Evolutionary conservation across 1,140 invertebrate species (phyloP).

Genomic region (Pteromalus puparum): DNA sequence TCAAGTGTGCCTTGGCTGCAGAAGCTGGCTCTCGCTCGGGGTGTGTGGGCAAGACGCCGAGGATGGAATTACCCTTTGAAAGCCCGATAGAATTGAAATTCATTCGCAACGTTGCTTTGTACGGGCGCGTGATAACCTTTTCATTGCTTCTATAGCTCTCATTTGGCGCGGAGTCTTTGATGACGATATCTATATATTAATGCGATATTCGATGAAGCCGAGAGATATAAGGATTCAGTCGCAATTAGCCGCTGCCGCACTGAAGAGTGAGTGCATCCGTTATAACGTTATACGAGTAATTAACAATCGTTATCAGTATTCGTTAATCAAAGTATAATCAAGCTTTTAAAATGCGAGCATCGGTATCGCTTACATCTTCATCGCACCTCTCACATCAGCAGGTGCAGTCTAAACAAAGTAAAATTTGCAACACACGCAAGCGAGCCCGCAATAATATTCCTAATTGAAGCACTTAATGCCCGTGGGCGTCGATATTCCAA

Average conservation of each 20-base stretch:
- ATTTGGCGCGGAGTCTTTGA: conserved; percentile 13
- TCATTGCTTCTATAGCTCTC: neutral
- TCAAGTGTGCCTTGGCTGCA: conserved; percentile 12
- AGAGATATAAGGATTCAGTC: neutral
- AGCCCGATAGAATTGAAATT: conserved; percentile 40
- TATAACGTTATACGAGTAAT: neutral
- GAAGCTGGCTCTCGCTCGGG: neutral
- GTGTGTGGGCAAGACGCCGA: neutral
- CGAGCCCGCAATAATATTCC: conserved; percentile 66
- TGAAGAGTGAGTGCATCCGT: neutral
- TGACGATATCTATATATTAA: conserved; percentile 7
- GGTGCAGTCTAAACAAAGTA: neutral
- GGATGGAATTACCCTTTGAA: conserved; percentile 43
- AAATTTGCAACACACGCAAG: neutral
- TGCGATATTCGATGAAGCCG: neutral
- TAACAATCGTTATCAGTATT: no score
- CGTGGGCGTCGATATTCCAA: conserved; percentile 73
- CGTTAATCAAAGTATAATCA: no score
- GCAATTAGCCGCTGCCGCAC: neutral
- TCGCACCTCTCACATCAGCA: neutral
- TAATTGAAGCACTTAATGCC: conserved; percentile 74
- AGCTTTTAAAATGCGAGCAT: no score
- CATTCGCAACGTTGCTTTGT: conserved; percentile 32
- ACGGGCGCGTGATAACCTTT: conserved; percentile 23
- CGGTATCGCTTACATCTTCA: no score